Evolutionary conservation across 2,797 vertebrate species (phyloP).

Genomic region (Onychomys leucogaster): DNA sequence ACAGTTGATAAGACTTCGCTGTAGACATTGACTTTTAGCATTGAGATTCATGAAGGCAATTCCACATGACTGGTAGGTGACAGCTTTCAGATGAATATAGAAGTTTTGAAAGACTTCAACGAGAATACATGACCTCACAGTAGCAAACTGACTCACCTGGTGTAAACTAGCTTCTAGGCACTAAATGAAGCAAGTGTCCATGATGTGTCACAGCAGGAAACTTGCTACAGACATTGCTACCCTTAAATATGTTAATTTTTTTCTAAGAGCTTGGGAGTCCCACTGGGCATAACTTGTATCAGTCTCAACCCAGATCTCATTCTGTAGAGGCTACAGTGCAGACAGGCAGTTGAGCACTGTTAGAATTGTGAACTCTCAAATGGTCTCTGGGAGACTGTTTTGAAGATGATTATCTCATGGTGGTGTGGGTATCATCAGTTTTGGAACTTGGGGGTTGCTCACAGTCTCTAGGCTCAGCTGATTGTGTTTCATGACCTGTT

Average conservation of each 20-base stretch:
- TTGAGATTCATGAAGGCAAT: conserved; percentile 23
- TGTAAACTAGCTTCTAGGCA: conserved; percentile 7
- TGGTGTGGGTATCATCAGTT: neutral
- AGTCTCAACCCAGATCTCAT: neutral
- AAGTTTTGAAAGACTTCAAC: conserved; percentile 44
- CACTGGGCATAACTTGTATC: conserved; percentile 5
- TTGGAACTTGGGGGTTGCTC: neutral
- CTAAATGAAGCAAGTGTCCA: conserved; percentile 46
- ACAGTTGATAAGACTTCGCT: conserved; percentile 17
- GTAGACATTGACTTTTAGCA: neutral
- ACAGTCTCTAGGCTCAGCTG: neutral
- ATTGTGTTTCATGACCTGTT: neutral
- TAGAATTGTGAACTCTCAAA: neutral
- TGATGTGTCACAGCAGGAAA: conserved; percentile 48
- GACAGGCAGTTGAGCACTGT: neutral
- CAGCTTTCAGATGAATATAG: conserved; percentile 13
- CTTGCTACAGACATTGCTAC: neutral
- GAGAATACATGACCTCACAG: neutral
- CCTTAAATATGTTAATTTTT: conserved; percentile 18
- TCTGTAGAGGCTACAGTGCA: neutral
- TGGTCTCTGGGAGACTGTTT: neutral
- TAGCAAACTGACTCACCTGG: neutral
- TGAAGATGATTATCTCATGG: conserved; percentile 45
- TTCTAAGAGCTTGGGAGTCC: conserved; percentile 8
- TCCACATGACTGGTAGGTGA: neutral